phyloP scores from a whole-genome alignment of 2,797 vertebrate species.

The Pterois miles region DNA sequence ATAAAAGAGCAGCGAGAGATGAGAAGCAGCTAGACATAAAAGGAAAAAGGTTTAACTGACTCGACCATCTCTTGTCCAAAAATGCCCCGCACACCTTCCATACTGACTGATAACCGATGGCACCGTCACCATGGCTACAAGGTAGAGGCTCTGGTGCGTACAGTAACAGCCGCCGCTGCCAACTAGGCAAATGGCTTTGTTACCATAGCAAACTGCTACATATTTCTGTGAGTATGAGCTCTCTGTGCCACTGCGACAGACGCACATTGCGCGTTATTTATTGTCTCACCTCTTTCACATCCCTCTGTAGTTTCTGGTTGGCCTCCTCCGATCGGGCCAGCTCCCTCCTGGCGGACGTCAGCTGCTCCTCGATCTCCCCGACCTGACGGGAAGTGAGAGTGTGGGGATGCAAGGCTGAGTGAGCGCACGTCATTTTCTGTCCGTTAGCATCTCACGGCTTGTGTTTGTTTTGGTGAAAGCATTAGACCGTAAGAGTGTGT shows the following conservation, averaged over 20 bases:
- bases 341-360: slow-evolving; percentile 90
- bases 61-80: not conserved
- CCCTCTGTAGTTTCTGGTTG: slow-evolving; percentile 91
- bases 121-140: slow-evolving; percentile 45
- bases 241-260: slow-evolving; percentile 20
- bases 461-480: not conserved
- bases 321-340: slow-evolving; percentile 91
- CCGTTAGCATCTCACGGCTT: not conserved
- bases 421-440: not conserved
- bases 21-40: not conserved
- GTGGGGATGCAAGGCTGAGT: not conserved
- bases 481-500: not conserved
- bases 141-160: slow-evolving; percentile 24
- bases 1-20: not conserved
- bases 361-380: slow-evolving; percentile 93
- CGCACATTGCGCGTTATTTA: slow-evolving; percentile 10
- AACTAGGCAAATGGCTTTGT: slow-evolving; percentile 54
- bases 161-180: slow-evolving; percentile 49
- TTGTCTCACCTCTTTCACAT: slow-evolving; percentile 90
- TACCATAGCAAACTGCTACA: slow-evolving; percentile 55
- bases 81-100: not conserved
- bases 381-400: slow-evolving; percentile 74
- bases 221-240: slow-evolving; percentile 35
- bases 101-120: slow-evolving; percentile 8
- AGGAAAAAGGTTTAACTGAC: not conserved